Percentiles rank a stretch among this genome's conserved stretches.
phyloP scores from a whole-genome alignment of 2,888 invertebrate genomes.

The Ophion ventricosus region DNA sequence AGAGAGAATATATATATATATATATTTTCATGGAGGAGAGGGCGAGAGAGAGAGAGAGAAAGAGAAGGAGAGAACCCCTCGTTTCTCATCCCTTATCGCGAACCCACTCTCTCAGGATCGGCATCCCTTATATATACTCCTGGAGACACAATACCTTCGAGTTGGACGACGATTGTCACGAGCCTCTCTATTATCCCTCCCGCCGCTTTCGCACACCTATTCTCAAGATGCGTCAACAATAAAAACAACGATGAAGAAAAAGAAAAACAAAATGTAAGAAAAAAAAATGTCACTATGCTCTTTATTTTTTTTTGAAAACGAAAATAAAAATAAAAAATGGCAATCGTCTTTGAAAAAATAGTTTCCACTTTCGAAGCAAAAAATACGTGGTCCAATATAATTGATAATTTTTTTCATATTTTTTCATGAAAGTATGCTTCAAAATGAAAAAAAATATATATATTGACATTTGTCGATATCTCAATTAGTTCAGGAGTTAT shows the following conservation, averaged over 20 bases:
- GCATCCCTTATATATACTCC: background rate
- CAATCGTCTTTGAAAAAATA: no score
- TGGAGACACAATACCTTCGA: slow-evolving; percentile 18
- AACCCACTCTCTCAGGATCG: slow-evolving; percentile 24
- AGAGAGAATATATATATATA: background rate
- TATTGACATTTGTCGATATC: no score
- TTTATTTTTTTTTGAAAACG: no score
- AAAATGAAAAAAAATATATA: no score
- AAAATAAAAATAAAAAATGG: no score
- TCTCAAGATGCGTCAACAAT: background rate
- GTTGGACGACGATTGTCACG: slow-evolving; percentile 49
- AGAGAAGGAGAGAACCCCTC: background rate
- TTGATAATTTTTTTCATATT: no score
- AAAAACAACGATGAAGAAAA: slow-evolving; percentile 8
- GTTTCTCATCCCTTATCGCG: slow-evolving; percentile 59
- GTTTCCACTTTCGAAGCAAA: no score
- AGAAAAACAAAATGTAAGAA: slow-evolving; percentile 27
- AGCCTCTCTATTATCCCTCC: slow-evolving; percentile 1
- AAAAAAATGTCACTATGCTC: slow-evolving; percentile 24
- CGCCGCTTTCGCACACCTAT: slow-evolving; percentile 10
- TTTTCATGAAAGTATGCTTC: no score
- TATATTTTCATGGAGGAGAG: background rate
- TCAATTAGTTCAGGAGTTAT: no score
- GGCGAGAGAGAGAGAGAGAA: background rate
- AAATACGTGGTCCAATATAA: no score